A percentile compares a stretch with the other conserved stretches of the same genome.
These are phyloP conservation scores for Cephus sareptanus DNA, from an alignment of 2,888 invertebrate species.

Conservation along the genomic window DNA sequence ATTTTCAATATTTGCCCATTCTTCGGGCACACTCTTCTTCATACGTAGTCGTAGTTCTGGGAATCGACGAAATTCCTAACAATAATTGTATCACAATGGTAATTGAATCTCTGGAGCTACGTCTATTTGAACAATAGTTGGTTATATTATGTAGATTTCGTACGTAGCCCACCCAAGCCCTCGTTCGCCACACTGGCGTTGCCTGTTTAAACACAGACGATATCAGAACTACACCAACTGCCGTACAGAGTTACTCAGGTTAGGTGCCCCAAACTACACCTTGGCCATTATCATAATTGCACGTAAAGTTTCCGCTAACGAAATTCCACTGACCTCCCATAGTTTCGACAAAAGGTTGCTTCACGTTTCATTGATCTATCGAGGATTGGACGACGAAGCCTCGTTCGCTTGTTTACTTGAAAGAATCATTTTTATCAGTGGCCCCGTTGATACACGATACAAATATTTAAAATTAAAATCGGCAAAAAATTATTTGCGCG, in stretches of 20 bases:
- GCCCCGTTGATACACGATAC: neutral
- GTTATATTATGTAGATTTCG: conserved; percentile 67
- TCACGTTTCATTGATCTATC: neutral
- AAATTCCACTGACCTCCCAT: conserved; percentile 24
- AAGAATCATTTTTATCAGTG: neutral
- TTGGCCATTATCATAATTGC: conserved; percentile 64
- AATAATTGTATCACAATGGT: conserved; percentile 67
- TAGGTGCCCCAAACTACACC: conserved; percentile 45
- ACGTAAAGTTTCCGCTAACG: conserved; percentile 34
- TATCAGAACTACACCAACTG: conserved; percentile 63
- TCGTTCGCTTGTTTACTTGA: neutral
- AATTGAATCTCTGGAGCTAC: conserved; percentile 66
- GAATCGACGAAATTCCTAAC: conserved; percentile 67
- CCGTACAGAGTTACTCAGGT: conserved; percentile 42
- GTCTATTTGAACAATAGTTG: conserved; percentile 67
- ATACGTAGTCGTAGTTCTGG: conserved; percentile 58
- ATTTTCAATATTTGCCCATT: neutral
- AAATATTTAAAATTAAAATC: no score
- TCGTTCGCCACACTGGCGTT: conserved; percentile 53
- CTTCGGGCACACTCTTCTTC: conserved; percentile 28
- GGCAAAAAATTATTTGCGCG: no score
- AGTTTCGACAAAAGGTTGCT: conserved; percentile 2
- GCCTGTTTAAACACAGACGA: conserved; percentile 66
- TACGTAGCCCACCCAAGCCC: conserved; percentile 46
- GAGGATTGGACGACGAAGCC: neutral